These are phyloP conservation scores for Solen grandis DNA, from an alignment of 1,140 invertebrate genomes.

Conservation along the genomic window DNA sequence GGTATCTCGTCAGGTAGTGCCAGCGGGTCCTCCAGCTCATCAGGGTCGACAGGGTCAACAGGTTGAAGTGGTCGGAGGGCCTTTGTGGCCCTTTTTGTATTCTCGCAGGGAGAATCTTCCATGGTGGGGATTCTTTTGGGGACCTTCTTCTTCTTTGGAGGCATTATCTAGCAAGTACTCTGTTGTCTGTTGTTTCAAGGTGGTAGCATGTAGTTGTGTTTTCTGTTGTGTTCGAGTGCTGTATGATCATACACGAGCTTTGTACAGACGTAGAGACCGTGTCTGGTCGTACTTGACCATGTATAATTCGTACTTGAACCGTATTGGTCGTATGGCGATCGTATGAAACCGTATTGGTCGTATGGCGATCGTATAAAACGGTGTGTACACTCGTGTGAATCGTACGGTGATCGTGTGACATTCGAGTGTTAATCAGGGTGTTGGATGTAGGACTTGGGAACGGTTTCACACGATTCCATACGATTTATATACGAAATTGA, in stretches of 20 bases:
- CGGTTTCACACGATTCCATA: background rate
- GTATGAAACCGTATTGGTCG: slow-evolving; percentile 28
- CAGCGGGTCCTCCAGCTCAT: slow-evolving; percentile 25
- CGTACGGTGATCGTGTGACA: background rate
- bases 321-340: slow-evolving; percentile 29
- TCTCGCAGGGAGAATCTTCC: background rate
- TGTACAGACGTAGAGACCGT: slow-evolving; percentile 12
- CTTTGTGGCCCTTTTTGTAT: slow-evolving; percentile 28
- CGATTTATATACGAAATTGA: background rate
- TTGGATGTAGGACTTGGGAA: background rate
- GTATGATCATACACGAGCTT: background rate
- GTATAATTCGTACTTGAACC: background rate
- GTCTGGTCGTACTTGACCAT: background rate
- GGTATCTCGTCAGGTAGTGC: slow-evolving; percentile 32
- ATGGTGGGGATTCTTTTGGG: background rate
- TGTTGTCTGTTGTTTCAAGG: slow-evolving; percentile 16
- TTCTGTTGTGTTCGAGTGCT: slow-evolving; percentile 17
- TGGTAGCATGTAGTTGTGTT: slow-evolving; percentile 40
- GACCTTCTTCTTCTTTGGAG: slow-evolving; percentile 21
- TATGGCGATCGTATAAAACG: slow-evolving; percentile 25
- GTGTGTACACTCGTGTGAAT: slow-evolving; percentile 14
- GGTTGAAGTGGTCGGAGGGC: slow-evolving; percentile 35
- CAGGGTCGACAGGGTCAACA: slow-evolving; percentile 37
- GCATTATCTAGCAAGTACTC: slow-evolving; percentile 27
- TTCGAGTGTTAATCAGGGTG: background rate